These are phyloP conservation scores for Agonopterix subpropinquella DNA, from an alignment of 2,888 invertebrate genomes.

Conservation along the genomic window DNA sequence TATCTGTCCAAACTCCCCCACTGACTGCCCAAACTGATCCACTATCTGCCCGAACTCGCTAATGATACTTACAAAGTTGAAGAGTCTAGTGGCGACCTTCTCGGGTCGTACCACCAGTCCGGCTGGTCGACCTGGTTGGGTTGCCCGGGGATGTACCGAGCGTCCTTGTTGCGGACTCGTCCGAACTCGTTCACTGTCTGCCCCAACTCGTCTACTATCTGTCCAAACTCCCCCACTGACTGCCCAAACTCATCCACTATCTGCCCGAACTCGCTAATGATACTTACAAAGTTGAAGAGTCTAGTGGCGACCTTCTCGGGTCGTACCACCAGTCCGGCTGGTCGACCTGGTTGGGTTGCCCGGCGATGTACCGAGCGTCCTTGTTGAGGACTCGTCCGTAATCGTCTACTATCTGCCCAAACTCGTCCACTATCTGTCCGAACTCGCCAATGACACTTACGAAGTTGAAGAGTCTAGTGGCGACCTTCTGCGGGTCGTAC, in stretches of 20 bases:
- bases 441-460: conserved; percentile 52
- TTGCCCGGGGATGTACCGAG: conserved; percentile 45
- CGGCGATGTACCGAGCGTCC: conserved; percentile 34
- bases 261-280: too few species aligned
- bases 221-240: too few species aligned
- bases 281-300: conserved; percentile 83
- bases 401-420: conserved; percentile 35
- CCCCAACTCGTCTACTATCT: too few species aligned
- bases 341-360: conserved; percentile 69
- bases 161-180: conserved; percentile 15
- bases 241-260: conserved; percentile 17
- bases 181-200: too few species aligned
- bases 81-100: conserved; percentile 81
- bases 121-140: conserved; percentile 71
- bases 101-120: conserved; percentile 69
- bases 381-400: conserved; percentile 22
- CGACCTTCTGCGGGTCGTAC: conserved; percentile 70
- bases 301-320: conserved; percentile 78
- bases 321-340: conserved; percentile 73
- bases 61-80: conserved; percentile 82
- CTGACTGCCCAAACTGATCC: conserved; percentile 17
- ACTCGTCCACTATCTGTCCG: too few species aligned
- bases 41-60: too few species aligned
- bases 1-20: too few species aligned
- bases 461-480: conserved; percentile 86